Evolutionary conservation across 2,797 vertebrate genomes (phyloP), one percentile per base, ranked within the genome.

Genomic region (Columba guinea): DNA sequence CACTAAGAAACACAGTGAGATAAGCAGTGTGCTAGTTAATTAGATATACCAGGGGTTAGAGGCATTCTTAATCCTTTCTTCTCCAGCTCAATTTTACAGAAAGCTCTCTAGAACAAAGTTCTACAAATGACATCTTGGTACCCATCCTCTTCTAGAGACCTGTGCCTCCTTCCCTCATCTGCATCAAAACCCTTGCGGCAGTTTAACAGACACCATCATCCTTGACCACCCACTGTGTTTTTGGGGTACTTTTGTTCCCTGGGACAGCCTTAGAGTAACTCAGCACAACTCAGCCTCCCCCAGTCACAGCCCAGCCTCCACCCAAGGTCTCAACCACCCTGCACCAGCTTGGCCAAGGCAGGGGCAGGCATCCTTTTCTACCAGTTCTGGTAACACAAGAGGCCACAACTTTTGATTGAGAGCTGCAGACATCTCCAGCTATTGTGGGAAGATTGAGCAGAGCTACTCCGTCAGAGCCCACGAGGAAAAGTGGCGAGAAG

Each of bases 81-180:
- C 34, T 73, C 17, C 56, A 49, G 16, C 53, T 85, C 32, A 80
- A 13, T 34, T 52, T 71, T 62, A 94, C 19, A 87, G 63, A 89
- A 90, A 64, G 4, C 21, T 20, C 21, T 65, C 46, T 55, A 22
- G 28, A 95, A 62, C 28, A 87, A 85, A 89, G 18, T 73, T 90
- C 30, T 60, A 78, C 21, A 87, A 78, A 63, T 34, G 39, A 52
- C 32, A 86, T 21, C 16, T 22, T 2, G 1, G 34, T 59, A 86
- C n/a, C 17, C 10, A 51, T 8, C 24, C 41, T 76, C 52, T 84
- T 65, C 30, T 2, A 4, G 62, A 88, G 62, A 53, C 19, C 15
- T 1, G 2, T 2, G 5, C 41, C 46, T 87, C 46, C 39, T 64
- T 41, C 35, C 28, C 35, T 49, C 5, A 22, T 0, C 1, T 8